A percentile compares a stretch with the other conserved stretches of the same genome.
phyloP scores from a whole-genome alignment of 2,113 vertebrate species.

The Microtus oregoni region DNA sequence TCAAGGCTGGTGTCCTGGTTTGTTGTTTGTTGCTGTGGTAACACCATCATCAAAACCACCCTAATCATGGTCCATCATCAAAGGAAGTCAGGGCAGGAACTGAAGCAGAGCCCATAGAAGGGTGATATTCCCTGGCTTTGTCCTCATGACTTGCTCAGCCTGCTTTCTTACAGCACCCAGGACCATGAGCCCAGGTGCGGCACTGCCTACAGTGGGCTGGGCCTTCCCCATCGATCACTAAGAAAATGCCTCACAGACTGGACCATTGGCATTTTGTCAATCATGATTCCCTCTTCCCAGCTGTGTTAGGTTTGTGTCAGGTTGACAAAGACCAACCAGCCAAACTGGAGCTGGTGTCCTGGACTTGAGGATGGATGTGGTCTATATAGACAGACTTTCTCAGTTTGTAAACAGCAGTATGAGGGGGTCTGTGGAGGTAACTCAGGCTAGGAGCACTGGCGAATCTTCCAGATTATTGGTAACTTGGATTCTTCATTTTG shows the following conservation, averaged over 20 bases:
- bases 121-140: neutral
- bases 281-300: neutral
- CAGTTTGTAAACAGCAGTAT: neutral
- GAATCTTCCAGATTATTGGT: neutral
- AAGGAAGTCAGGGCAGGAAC: neutral
- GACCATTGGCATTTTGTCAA: neutral
- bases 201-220: neutral
- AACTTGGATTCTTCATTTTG: neutral
- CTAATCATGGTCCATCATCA: neutral
- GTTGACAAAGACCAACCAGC: neutral
- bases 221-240: neutral
- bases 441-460: neutral
- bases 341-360: neutral
- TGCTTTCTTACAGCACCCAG: neutral
- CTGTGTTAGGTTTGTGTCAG: neutral
- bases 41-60: neutral
- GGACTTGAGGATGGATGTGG: neutral
- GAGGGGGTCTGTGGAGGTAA: neutral
- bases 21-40: neutral
- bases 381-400: neutral
- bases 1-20: neutral
- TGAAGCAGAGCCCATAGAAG: neutral
- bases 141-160: neutral
- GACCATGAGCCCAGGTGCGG: neutral
- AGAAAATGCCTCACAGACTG: neutral